Evolutionary conservation across 1,140 invertebrate species (phyloP), one percentile per base, ranked within the genome.

Genomic region (Cotesia vestalis): DNA sequence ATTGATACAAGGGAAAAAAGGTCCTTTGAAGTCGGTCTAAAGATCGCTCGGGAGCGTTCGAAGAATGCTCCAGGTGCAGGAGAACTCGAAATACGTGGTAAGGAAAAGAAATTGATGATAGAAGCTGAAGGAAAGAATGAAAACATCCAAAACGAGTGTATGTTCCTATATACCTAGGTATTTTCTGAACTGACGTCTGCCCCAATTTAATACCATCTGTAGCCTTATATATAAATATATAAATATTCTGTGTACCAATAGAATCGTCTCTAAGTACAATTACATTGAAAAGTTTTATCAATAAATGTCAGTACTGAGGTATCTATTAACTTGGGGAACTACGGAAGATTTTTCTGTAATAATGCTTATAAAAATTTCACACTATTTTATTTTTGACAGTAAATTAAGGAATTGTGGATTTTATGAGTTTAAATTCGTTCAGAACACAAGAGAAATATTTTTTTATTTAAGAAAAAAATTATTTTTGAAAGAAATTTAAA

Each of bases 11-110:
- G 51, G 62, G 53, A 67, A 64, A 71, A 69, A 68, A 66, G 57
- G 55, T 62, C 66, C 74, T 73, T 75, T 75, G 71, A 73, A 71
- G 69, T 71, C 67, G 34, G 34, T 70, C 62, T 68, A 66, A 62
- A 62, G 71, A 69, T 68, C 71, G 71, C n/a, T 62, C 71, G 74
- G 74, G 73, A 59, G 69, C 71, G 46, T 14, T 64, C 35, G 52
- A 57, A 57, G 66, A 38, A 67, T 53, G 59, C 71, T 70, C 71
- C 71, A 75, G 64, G 72, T 74, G 71, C 68, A 71, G 66, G 38
- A 36, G 61, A 69, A 59, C 46, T n/a, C 4, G 36, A 60, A 35
- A 61, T 63, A 66, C 38, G 51, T 62, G 61, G 69, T 63, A 59
- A 66, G 70, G 34, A 66, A 72, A 46, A 17, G 53, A 69, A 73